phyloP scores from a whole-genome alignment of 92 coral and sea anemone species.

The Zoanthus sansibaricus region DNA sequence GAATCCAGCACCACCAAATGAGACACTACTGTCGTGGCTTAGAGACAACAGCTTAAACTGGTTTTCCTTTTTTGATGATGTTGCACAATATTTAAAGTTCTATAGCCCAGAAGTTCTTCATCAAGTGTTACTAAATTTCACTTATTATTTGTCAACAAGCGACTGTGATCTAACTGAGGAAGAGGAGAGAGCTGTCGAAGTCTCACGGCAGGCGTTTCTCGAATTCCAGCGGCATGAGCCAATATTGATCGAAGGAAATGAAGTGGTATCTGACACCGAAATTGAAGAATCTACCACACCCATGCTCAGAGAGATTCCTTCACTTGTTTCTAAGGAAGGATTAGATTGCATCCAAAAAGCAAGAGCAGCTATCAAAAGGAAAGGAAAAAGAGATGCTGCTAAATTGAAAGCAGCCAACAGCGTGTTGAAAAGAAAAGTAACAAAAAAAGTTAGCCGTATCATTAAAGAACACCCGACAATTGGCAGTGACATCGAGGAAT shows the following conservation, averaged over 20 bases:
- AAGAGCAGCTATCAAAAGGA: conserved; percentile 44
- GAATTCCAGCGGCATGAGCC: conserved; percentile 51
- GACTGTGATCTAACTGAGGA: conserved; percentile 53
- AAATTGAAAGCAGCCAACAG: conserved; percentile 21
- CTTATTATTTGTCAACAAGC: conserved; percentile 55
- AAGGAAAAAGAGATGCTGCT: conserved; percentile 42
- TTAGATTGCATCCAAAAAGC: conserved; percentile 32
- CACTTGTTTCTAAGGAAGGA: conserved; percentile 45
- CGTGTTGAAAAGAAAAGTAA: conserved; percentile 48
- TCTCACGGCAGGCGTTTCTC: conserved; percentile 54
- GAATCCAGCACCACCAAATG: conserved; percentile 63
- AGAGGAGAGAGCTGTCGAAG: conserved; percentile 46
- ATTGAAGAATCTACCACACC: conserved; percentile 14
- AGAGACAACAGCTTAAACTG: conserved; percentile 60
- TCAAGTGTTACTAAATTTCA: conserved; percentile 57
- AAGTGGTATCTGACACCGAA: conserved; percentile 57
- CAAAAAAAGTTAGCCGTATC: conserved; percentile 49
- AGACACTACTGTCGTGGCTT: conserved; percentile 56
- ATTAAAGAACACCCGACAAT: conserved; percentile 50
- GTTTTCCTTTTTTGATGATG: conserved; percentile 56
- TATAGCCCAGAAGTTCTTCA: conserved; percentile 54
- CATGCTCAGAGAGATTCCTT: conserved; percentile 3
- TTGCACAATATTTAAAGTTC: conserved; percentile 39
- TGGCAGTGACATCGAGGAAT: conserved; percentile 59
- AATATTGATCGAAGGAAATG: conserved; percentile 60